Conservation (phyloP, 53 echinoderm and acorn worm genomes). For the Paracentrotus lividus region DNA sequence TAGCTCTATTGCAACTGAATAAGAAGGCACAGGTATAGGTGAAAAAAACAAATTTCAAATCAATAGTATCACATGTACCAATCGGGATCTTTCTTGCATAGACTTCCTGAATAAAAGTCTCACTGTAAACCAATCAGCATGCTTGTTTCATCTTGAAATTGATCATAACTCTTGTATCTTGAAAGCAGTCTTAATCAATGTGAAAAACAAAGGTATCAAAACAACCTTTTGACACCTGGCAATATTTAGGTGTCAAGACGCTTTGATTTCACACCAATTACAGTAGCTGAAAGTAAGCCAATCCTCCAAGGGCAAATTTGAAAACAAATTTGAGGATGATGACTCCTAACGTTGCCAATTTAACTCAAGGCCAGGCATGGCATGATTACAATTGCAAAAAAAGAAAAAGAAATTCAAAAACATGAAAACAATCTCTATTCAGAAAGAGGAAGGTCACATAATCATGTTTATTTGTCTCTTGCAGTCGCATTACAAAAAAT, state of each 20-base stretch:
- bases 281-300: neutral
- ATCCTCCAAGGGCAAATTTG: neutral
- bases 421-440: neutral
- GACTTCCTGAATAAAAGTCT: too few species aligned
- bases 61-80: too few species aligned
- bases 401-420: neutral
- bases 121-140: too few species aligned
- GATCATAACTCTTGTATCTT: too few species aligned
- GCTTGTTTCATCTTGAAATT: too few species aligned
- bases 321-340: neutral
- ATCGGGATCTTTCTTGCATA: too few species aligned
- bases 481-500: too few species aligned
- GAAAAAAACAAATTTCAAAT: too few species aligned
- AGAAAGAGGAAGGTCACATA: neutral
- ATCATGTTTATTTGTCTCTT: neutral
- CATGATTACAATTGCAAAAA: neutral
- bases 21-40: too few species aligned
- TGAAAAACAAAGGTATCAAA: too few species aligned
- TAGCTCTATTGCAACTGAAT: too few species aligned
- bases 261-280: slow-evolving; percentile 11
- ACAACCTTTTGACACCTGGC: neutral
- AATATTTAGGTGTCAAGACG: slow-evolving; percentile 44
- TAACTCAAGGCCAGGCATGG: neutral
- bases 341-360: slow-evolving; percentile 8
- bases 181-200: too few species aligned